Base-by-base conservation (phyloP, 1,140 invertebrate species). In the Drosophila subobscura region DNA sequence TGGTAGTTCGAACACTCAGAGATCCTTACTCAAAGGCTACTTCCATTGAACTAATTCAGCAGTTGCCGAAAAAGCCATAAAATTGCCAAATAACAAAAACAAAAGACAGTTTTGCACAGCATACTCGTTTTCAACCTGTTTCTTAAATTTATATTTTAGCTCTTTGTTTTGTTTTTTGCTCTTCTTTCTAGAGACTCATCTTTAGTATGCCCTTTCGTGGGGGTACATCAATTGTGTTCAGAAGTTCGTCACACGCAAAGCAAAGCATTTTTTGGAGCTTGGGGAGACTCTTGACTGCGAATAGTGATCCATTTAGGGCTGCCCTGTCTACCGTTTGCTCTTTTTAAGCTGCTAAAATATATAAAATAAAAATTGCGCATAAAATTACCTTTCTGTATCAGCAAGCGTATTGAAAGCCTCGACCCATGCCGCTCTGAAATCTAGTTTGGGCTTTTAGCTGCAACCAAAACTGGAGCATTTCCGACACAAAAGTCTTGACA, bases 11-110 rank as follows among this genome's bases (percentile, higher is more conserved):
- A 27, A 20, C 8, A 47, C 8, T 50, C 12, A 44, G 61, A 41
- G 61, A 42, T 76, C 72, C 72, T 76, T 76, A 67, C 45, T 50
- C 55, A 54, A 45, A 44, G 72, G 63, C 55, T 75, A 51, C 67
- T 55, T 29, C 41, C 33, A 42, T 68, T 67, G 59, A 49, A 76
- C 72, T 76, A 41, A 75, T 41, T 61, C 22, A 29, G 20, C 22
- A 40, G 29, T 12, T 3, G 4, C 63, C 25, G 41, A 56, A 55
- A 67, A 40, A 49, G 23, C 50, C 22, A 25, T 49, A 23, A 49
- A 54, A 49, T 22, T 47, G 51, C 37, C 25, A 52, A 16, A 73
- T 20, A 51, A 29, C 51, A 73, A 46, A 64, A 56, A 57, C 71
- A 65, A 45, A 51, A 20, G 29, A 7, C 23, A 60, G 37, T 42